Base-by-base conservation (phyloP, 2,113 vertebrate genomes). In the Perognathus longimembris region DNA sequence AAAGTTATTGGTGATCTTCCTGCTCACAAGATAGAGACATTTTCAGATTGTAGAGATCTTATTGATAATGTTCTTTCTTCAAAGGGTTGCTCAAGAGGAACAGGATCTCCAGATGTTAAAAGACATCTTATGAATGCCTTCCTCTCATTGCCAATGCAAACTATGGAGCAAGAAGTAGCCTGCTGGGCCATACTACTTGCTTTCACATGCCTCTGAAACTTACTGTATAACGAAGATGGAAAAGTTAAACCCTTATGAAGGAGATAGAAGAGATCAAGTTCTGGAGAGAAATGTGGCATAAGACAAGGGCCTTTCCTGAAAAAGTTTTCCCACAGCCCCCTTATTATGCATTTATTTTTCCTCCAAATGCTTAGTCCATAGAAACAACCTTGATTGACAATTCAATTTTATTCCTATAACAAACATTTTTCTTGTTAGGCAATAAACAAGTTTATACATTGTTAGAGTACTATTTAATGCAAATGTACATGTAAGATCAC, bases 211-310 rank as follows among this genome's bases (percentile, higher is more conserved):
- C 22, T 66, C 38, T 91, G 22, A 63, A 42, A 76, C 38, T 88
- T 54, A 81, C 9, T 69, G 20, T 70, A 18, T 18, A 30, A 20
- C 14, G 80, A 79, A 63, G 34, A 36, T 9, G 42, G 90, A 45
- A 88, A 88, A 88, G 24, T 78, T 78, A 85, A 67, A 54, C 32
- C 40, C 92, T 79, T 76, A n/a, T 14, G 21, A 67, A 94, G 24
- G 30, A 76, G 24, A 61, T 6, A 74, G 75, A 85, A 82, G 22
- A 89, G 86, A 95, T 66, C 26, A 81, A 64, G 24, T 91, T 90
- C 84, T 86, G 34, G 14, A 75, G 38, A 40, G 40, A 85, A 85
- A 83, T 76, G 28, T 80, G 81, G 79, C 76, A 77, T 22, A 86
- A 38, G 61, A 73, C 4, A 75, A 85, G 30, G 54, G 24, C 8